Evolutionary conservation across 2,888 invertebrate genomes (phyloP).

Genomic region (Chrysodeixis includens): DNA sequence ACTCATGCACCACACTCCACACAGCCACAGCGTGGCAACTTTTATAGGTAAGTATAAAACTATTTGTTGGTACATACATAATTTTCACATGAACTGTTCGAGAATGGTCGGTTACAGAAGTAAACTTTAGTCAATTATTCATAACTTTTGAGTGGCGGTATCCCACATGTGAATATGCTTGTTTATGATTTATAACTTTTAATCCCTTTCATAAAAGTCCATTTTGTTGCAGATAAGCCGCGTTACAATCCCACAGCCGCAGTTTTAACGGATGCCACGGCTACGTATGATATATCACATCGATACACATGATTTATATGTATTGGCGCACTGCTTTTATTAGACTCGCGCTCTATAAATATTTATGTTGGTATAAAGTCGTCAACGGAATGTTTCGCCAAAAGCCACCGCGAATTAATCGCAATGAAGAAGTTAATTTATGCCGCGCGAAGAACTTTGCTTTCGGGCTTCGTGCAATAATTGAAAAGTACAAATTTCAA

Average conservation of each 20-base stretch:
- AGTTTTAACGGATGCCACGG: conserved; percentile 68
- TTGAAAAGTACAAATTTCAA: conserved; percentile 78
- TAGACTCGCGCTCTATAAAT: conserved; percentile 58
- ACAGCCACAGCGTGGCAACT: conserved; percentile 22
- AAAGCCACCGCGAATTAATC: conserved; percentile 71
- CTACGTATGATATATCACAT: conserved; percentile 71
- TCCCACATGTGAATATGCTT: conserved; percentile 34
- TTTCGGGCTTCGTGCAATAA: conserved; percentile 71
- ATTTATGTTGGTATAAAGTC: conserved; percentile 61
- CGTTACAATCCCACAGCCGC: conserved; percentile 65
- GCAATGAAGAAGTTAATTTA: conserved; percentile 75
- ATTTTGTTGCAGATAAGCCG: conserved; percentile 69
- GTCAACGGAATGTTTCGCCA: conserved; percentile 64
- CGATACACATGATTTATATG: conserved; percentile 71
- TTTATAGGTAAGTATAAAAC: no score
- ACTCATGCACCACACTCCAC: conserved; percentile 78
- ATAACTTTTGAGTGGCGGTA: conserved; percentile 33
- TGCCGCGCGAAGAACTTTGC: conserved; percentile 70
- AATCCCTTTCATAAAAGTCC: conserved; percentile 60
- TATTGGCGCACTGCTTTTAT: conserved; percentile 61
- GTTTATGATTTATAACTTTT: conserved; percentile 53
- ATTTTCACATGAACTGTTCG: conserved; percentile 9
- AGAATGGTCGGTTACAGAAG: conserved; percentile 10
- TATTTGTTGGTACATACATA: no score
- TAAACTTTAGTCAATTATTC: conserved; percentile 33